A percentile compares a stretch with the other conserved stretches of the same genome.
Evolutionary conservation across 2,797 vertebrate species (phyloP).

Genomic region (Eidolon dupreanum): DNA sequence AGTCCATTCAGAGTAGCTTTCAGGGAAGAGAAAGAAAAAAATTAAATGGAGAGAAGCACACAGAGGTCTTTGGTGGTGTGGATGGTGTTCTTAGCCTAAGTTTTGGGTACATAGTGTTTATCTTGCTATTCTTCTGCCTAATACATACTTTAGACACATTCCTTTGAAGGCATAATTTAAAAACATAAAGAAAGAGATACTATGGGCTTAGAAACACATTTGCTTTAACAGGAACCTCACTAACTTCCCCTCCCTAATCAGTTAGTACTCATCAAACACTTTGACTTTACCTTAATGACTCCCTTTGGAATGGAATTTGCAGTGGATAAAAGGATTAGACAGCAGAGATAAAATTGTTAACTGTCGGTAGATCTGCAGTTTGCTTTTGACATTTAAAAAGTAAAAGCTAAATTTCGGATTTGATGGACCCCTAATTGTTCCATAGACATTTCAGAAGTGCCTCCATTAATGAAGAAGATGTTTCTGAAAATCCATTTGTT

Average conservation of each 20-base stretch:
- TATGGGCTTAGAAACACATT: neutral
- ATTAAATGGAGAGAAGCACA: neutral
- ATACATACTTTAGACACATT: neutral
- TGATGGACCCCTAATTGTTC: neutral
- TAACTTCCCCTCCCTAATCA: neutral
- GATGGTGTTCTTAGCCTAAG: neutral
- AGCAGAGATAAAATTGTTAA: neutral
- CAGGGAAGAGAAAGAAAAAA: neutral
- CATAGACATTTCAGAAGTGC: neutral
- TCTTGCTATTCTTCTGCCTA: neutral
- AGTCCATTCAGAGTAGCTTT: neutral
- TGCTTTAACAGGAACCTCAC: neutral
- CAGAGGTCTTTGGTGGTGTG: neutral
- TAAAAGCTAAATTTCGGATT: conserved; percentile 34
- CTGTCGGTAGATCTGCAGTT: neutral
- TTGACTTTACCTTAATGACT: neutral
- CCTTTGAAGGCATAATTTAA: conserved; percentile 2
- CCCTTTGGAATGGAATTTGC: conserved; percentile 45
- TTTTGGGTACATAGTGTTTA: neutral
- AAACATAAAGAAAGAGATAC: conserved; percentile 35
- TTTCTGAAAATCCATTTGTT: conserved; percentile 41
- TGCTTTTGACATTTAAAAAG: conserved; percentile 52
- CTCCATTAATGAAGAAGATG: neutral
- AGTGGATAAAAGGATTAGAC: conserved; percentile 18
- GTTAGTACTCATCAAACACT: neutral